Evolutionary conservation across 2,797 vertebrate species (phyloP).

Genomic region (Danio choprae): DNA sequence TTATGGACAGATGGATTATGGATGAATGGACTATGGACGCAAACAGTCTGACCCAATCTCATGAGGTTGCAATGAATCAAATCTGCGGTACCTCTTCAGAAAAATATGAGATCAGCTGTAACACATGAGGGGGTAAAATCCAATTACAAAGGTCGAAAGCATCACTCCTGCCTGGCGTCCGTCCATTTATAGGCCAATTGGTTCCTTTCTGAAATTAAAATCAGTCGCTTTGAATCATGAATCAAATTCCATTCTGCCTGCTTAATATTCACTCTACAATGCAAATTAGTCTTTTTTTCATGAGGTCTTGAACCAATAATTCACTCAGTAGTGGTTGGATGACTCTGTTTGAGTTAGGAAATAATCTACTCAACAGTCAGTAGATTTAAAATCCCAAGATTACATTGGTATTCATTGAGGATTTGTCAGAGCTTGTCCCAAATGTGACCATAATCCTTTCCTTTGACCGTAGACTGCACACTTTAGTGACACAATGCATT

Average conservation of each 20-base stretch:
- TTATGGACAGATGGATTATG: background rate
- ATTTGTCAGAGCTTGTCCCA: background rate
- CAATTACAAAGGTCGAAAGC: constrained; percentile 68
- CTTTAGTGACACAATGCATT: background rate
- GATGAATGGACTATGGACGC: background rate
- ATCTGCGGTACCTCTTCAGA: constrained; percentile 56
- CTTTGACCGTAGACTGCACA: background rate
- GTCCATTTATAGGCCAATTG: constrained; percentile 62
- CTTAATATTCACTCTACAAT: constrained; percentile 31
- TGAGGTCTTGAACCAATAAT: constrained; percentile 10
- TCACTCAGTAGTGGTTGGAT: constrained; percentile 11
- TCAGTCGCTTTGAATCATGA: constrained; percentile 21
- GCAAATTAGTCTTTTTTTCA: constrained; percentile 2
- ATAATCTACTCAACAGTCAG: constrained; percentile 14
- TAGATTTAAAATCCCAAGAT: background rate
- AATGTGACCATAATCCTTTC: background rate
- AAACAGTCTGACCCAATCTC: constrained; percentile 54
- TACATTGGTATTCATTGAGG: background rate
- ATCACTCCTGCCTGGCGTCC: constrained; percentile 61
- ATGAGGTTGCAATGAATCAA: constrained; percentile 78
- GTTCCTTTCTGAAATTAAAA: constrained; percentile 41
- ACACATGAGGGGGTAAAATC: constrained; percentile 62
- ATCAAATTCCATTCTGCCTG: constrained; percentile 18
- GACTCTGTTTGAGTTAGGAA: constrained; percentile 3
- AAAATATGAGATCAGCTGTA: constrained; percentile 61